These are phyloP conservation scores for Rousettus leschenaultii DNA, from an alignment of 2,113 vertebrate species.

Conservation along the genomic window DNA sequence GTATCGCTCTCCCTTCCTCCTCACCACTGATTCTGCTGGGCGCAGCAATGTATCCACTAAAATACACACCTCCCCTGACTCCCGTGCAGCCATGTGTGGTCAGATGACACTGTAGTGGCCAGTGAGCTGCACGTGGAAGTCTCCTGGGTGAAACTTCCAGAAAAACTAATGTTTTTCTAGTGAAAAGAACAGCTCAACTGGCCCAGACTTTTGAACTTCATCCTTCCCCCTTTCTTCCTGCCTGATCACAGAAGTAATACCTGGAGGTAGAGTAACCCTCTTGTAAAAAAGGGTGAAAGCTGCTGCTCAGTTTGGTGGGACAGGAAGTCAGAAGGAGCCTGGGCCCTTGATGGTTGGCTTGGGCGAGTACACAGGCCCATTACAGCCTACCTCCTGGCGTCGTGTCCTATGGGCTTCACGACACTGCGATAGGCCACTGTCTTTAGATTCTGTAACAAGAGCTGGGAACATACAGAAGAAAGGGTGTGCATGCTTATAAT, in stretches of 20 bases:
- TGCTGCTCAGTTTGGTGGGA: not conserved
- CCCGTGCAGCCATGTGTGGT: not conserved
- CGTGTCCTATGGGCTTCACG: rapidly evolving
- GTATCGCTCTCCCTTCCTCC: not conserved
- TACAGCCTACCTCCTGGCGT: not conserved
- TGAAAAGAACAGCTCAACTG: not conserved
- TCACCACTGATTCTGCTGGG: not conserved
- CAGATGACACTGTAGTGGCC: no score
- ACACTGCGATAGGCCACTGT: not conserved
- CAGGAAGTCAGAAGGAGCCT: not conserved
- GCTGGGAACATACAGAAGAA: not conserved
- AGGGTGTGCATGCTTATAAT: not conserved
- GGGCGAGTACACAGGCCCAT: not conserved
- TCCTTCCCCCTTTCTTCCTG: not conserved
- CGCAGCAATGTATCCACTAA: no score
- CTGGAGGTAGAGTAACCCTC: not conserved
- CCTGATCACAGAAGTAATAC: not conserved
- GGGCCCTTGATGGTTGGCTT: no score
- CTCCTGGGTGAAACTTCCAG: not conserved
- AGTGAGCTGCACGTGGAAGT: not conserved
- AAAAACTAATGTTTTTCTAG: not conserved
- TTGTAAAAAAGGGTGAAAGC: not conserved
- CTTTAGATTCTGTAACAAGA: not conserved
- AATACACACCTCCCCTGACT: not conserved
- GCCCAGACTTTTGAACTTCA: not conserved